Evolutionary conservation across 2,888 invertebrate genomes (phyloP).

Genomic region (Cylindroiulus punctatus): DNA sequence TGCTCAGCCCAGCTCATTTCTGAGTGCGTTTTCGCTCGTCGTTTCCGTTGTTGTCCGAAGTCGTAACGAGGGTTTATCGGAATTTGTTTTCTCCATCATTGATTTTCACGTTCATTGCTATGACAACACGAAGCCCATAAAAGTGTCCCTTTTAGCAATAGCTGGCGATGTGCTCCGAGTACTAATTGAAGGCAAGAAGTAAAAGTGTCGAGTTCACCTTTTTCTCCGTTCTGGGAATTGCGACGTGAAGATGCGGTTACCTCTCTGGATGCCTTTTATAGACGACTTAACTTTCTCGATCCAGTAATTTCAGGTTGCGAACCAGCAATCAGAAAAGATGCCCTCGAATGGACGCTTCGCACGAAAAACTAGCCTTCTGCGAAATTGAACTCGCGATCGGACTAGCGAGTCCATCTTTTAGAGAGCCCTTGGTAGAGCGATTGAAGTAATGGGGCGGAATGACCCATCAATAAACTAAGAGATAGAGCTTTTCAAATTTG

Average conservation of each 20-base stretch:
- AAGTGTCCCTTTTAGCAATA: background rate
- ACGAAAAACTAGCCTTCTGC: background rate
- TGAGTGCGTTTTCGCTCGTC: background rate
- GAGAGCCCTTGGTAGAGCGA: background rate
- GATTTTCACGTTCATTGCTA: slow-evolving; percentile 33
- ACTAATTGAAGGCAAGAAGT: slow-evolving; percentile 44
- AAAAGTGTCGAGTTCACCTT: slow-evolving; percentile 30
- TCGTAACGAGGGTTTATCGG: slow-evolving; percentile 28
- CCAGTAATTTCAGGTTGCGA: slow-evolving; percentile 40
- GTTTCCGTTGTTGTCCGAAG: slow-evolving; percentile 36
- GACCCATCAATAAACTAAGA: background rate
- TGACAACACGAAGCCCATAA: slow-evolving; percentile 12
- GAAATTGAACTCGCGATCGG: background rate
- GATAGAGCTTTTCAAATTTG: background rate
- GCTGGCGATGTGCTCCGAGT: background rate
- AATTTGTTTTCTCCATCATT: slow-evolving; percentile 45
- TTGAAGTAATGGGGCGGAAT: slow-evolving; percentile 6
- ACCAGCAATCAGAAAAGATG: slow-evolving; percentile 31
- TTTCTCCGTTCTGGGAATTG: slow-evolving; percentile 10
- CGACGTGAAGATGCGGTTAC: slow-evolving; percentile 9
- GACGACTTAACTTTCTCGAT: background rate
- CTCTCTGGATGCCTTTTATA: background rate
- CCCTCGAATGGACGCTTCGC: background rate
- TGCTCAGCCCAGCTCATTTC: background rate
- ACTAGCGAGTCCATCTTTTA: background rate